These are phyloP conservation scores for Tanypteryx hageni DNA, from an alignment of 2,888 invertebrate genomes.

Conservation along the genomic window DNA sequence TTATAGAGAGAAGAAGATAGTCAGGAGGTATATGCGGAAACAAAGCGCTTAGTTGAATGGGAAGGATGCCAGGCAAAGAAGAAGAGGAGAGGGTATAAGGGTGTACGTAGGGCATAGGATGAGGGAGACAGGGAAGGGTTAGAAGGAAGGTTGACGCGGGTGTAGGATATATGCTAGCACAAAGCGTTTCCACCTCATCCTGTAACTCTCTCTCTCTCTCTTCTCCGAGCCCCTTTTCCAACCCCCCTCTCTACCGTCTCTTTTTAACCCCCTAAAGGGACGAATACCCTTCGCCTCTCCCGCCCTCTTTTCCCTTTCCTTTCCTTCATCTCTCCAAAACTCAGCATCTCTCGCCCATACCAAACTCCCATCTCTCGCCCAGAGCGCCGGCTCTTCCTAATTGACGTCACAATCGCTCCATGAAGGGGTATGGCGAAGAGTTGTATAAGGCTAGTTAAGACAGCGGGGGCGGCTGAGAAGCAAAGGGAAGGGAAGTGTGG, in stretches of 20 bases:
- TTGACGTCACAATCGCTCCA: slow-evolving; percentile 58
- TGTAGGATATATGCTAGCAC: neutral
- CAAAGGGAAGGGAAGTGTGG: neutral
- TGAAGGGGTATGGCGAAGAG: slow-evolving; percentile 22
- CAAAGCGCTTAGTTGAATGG: neutral
- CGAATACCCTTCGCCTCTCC: neutral
- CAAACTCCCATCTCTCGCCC: neutral
- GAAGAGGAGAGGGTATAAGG: neutral
- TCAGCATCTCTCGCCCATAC: neutral
- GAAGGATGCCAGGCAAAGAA: neutral
- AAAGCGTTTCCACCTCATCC: neutral
- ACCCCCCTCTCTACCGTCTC: neutral
- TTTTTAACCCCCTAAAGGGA: neutral
- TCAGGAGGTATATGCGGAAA: neutral
- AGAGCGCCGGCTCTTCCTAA: slow-evolving; percentile 38
- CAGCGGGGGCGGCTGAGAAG: neutral
- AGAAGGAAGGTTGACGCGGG: too few relatives aligned
- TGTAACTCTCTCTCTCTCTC: neutral
- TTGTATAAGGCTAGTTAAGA: slow-evolving; percentile 50
- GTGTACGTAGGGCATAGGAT: neutral
- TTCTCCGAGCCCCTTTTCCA: neutral
- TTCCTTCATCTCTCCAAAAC: neutral
- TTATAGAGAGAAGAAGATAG: neutral
- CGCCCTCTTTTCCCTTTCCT: neutral
- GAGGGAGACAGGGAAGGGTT: neutral